Evolutionary conservation across 2,888 invertebrate species (phyloP).

Genomic region (Ditylenchus weischeri): DNA sequence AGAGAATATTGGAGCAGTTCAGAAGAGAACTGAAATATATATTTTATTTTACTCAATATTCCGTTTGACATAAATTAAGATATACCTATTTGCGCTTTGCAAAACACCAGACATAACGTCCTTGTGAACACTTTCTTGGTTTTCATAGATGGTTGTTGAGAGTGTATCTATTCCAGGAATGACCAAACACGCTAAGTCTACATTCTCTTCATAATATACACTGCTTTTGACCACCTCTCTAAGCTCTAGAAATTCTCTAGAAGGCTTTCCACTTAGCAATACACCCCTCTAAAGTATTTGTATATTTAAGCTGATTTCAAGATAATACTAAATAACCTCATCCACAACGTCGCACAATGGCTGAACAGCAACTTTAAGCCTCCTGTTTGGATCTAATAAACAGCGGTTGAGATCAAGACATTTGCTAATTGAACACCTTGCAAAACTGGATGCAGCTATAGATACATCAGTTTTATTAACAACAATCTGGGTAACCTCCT

Average conservation of each 20-base stretch:
- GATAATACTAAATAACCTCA: conserved; percentile 16
- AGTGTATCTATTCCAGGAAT: conserved; percentile 32
- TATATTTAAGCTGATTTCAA: conserved; percentile 5
- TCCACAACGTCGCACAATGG: conserved; percentile 29
- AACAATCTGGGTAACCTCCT: no score
- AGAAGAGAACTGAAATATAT: conserved; percentile 12
- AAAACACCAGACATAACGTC: conserved; percentile 10
- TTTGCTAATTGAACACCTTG: conserved; percentile 10
- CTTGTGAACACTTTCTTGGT: conserved; percentile 5
- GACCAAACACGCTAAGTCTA: conserved; percentile 28
- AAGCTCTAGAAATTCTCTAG: conserved; percentile 26
- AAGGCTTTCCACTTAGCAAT: conserved; percentile 23
- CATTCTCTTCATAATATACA: conserved; percentile 10
- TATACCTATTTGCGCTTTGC: not conserved
- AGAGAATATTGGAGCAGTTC: conserved; percentile 24
- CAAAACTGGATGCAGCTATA: not conserved
- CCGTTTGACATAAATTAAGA: not conserved
- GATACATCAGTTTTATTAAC: not conserved
- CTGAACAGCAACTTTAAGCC: conserved; percentile 26
- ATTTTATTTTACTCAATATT: not conserved
- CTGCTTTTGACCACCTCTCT: conserved; percentile 21
- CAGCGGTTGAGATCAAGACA: conserved; percentile 22
- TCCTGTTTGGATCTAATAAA: conserved; percentile 12
- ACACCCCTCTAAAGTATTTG: conserved; percentile 20
- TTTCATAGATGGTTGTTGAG: conserved; percentile 17